A percentile compares a stretch with the other conserved stretches of the same genome.
phyloP scores from a whole-genome alignment of 2,113 vertebrate species.

The Uria lomvia region DNA sequence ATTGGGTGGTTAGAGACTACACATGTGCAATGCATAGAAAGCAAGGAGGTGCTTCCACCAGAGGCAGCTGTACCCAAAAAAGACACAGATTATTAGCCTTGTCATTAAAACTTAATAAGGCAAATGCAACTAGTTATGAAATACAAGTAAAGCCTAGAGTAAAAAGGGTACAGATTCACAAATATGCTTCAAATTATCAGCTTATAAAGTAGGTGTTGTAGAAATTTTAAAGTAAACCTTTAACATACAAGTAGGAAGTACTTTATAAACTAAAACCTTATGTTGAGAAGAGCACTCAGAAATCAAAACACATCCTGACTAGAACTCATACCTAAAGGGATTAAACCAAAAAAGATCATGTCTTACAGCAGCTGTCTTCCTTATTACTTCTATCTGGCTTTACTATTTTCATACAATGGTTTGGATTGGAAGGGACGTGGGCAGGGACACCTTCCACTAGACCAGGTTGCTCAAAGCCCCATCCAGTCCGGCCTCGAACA shows the following conservation, averaged over 20 bases:
- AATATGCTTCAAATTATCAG: not conserved
- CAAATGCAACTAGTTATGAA: not conserved
- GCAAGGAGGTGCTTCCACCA: not conserved
- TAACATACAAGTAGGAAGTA: not conserved
- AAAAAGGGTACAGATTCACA: not conserved
- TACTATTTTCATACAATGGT: not conserved
- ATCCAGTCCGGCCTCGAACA: no score
- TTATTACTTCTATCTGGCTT: no score
- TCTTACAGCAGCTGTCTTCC: not conserved
- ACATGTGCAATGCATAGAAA: not conserved
- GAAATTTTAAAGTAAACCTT: not conserved
- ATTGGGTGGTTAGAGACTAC: not conserved
- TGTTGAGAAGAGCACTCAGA: not conserved
- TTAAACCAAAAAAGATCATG: not conserved
- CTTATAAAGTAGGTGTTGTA: not conserved
- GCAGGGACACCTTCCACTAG: no score
- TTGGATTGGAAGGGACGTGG: no score
- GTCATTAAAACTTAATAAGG: not conserved
- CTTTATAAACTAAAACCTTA: not conserved
- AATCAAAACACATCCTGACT: not conserved
- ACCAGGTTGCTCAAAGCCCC: no score
- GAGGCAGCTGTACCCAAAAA: not conserved
- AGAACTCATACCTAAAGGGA: not conserved
- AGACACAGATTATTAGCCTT: not conserved
- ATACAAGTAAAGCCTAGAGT: not conserved